Evolutionary conservation across 2,888 invertebrate genomes (phyloP), one percentile per base, ranked within the genome.

Genomic region (Lasioglossum vierecki): DNA sequence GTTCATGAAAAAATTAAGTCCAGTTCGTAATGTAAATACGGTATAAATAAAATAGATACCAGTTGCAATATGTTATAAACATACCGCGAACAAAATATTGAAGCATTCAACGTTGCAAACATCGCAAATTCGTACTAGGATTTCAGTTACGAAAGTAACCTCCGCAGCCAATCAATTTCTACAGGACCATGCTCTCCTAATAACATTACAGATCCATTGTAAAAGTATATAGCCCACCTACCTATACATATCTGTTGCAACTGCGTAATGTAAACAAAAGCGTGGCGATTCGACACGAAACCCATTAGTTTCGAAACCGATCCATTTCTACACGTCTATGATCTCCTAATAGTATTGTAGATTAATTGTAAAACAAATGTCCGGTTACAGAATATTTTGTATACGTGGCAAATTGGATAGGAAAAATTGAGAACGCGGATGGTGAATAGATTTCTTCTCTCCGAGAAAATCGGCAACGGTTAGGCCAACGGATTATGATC

Each of bases 111-210:
- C 15, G 63, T 30, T 63, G 8, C 63, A 30, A 63, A 63, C 13
- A 30, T 8, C 18, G 30, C 63, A 30, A 63, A 15, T 30, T 15
- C 18, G 63, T 63, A 63, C 30, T 63, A 63, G 63, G 63, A 63
- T 63, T 63, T 30, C 63, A 63, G 63, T 63, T 63, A 8, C 63
- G 63, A 30, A 63, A 30, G 63, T 63, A 63, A 63, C 63, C 30
- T 63, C 6, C 63, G 30, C 15, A 8, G 18, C 30, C 63, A 30
- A 18, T 63, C 15, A 63, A 30, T 18, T 63, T 63, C 63, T 18
- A 3, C 30, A 2, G 30, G 63, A 6, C 5, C 18, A 63, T 63
- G 30, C 15, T 30, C 30, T 30, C 63, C 63, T 63, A 63, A 63
- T 63, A 63, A 63, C 63, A 3, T 63, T 63, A 63, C 63, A 63